These are phyloP conservation scores for Dinothrombium tinctorium DNA, from an alignment of 1,140 invertebrate species.

Conservation along the genomic window DNA sequence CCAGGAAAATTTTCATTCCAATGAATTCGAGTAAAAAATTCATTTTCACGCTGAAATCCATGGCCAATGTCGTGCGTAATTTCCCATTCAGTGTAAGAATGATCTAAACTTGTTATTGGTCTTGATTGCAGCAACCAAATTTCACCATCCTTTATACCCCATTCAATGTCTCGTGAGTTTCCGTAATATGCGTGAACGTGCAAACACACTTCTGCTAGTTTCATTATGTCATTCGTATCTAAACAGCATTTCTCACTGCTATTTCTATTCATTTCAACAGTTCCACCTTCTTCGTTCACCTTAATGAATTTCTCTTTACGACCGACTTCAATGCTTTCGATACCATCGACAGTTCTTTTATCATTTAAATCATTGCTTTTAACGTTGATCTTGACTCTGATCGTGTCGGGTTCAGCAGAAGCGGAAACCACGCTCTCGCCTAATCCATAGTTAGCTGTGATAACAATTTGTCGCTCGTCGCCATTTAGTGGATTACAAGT, in stretches of 20 bases:
- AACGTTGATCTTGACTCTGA: conserved; percentile 29
- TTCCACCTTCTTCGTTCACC: background rate
- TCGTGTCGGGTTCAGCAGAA: conserved; percentile 41
- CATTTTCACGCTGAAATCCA: conserved; percentile 3
- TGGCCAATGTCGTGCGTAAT: conserved; percentile 13
- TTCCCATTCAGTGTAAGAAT: conserved; percentile 7
- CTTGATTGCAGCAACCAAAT: conserved; percentile 11
- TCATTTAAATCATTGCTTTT: too few species aligned
- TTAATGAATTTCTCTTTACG: background rate
- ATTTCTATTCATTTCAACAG: background rate
- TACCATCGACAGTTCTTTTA: too few species aligned
- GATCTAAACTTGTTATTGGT: conserved; percentile 14
- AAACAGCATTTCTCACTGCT: background rate
- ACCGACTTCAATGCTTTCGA: conserved; percentile 1
- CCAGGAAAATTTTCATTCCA: conserved; percentile 9
- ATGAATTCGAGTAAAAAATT: conserved; percentile 13
- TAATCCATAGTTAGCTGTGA: conserved; percentile 53
- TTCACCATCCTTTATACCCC: conserved; percentile 9
- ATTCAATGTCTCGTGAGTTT: conserved; percentile 14
- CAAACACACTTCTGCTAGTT: too few species aligned
- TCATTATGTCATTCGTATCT: too few species aligned
- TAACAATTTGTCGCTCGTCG: conserved; percentile 35
- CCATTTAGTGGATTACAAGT: conserved; percentile 44
- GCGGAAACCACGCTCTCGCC: conserved; percentile 53
- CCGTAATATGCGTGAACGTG: conserved; percentile 5